Conservation (phyloP, 92 coral and sea anemone species). For the Umimayanthus chanpuru region DNA sequence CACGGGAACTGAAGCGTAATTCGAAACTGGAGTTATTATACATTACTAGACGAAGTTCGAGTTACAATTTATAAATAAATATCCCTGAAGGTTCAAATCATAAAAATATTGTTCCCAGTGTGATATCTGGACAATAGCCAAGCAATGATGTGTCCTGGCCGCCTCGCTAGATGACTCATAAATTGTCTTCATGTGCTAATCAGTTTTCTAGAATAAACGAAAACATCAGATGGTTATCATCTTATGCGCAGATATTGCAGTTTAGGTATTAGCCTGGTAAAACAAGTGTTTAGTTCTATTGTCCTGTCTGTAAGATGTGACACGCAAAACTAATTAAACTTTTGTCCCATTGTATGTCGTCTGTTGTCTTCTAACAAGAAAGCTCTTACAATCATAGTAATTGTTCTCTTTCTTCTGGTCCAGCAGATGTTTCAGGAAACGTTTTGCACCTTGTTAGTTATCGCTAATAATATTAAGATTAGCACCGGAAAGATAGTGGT, state of each 20-base stretch:
- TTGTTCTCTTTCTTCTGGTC: background rate
- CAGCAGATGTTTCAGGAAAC: background rate
- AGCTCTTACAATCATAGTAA: background rate
- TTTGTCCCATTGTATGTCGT: background rate
- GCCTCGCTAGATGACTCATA: background rate
- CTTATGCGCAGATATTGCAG: background rate
- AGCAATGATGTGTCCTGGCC: background rate
- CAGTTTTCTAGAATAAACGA: background rate
- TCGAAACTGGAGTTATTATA: too few species aligned
- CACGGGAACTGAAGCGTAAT: too few species aligned
- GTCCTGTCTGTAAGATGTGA: background rate
- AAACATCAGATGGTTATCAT: background rate
- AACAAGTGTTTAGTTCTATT: background rate
- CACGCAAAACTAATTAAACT: background rate
- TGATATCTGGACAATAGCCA: constrained; percentile 10
- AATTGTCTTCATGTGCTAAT: background rate
- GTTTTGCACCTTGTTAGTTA: background rate
- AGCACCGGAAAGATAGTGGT: background rate
- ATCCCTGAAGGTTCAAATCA: background rate
- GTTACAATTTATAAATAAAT: background rate
- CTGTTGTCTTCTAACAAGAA: background rate
- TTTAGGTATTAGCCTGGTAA: background rate
- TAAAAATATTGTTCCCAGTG: background rate
- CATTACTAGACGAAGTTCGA: background rate
- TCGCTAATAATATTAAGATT: background rate